A percentile compares a stretch with the other conserved stretches of the same genome.
Evolutionary conservation across 2,797 vertebrate species (phyloP).

Genomic region (Eurystomus glaucurus): DNA sequence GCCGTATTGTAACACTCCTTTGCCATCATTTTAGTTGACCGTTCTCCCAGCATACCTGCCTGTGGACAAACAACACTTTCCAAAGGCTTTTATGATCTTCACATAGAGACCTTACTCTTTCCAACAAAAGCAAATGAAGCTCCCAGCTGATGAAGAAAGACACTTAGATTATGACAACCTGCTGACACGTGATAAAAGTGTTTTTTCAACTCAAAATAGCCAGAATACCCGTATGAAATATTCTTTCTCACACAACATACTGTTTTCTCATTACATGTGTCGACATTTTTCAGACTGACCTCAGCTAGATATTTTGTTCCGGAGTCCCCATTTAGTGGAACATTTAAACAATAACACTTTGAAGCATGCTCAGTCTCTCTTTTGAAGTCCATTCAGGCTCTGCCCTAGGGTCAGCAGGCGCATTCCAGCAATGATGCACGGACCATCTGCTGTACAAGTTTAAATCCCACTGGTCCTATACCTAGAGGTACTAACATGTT

Average conservation of each 20-base stretch:
- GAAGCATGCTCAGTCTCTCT: slow-evolving; percentile 65
- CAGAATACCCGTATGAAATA: slow-evolving; percentile 58
- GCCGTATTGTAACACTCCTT: neutral
- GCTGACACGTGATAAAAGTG: slow-evolving; percentile 44
- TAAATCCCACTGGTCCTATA: slow-evolving; percentile 75
- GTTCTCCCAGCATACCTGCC: neutral
- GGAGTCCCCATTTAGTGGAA: slow-evolving; percentile 74
- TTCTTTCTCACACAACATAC: slow-evolving; percentile 59
- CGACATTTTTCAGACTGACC: slow-evolving; percentile 77
- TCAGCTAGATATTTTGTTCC: slow-evolving; percentile 78
- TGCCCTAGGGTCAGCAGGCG: slow-evolving; percentile 73
- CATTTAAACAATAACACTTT: slow-evolving; percentile 74
- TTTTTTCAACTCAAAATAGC: neutral
- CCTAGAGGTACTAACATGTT: slow-evolving; percentile 72
- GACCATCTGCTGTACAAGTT: slow-evolving; percentile 74
- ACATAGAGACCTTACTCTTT: neutral
- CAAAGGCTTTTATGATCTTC: neutral
- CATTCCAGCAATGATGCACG: slow-evolving; percentile 76
- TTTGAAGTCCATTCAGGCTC: slow-evolving; percentile 79
- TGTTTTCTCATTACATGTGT: slow-evolving; percentile 76
- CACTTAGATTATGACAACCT: slow-evolving; percentile 36
- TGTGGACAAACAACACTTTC: neutral
- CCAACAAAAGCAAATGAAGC: slow-evolving; percentile 23
- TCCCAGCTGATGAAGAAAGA: neutral
- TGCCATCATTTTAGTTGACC: neutral